Evolutionary conservation across 1,140 invertebrate genomes (phyloP).

Genomic region (Wasmannia auropunctata): DNA sequence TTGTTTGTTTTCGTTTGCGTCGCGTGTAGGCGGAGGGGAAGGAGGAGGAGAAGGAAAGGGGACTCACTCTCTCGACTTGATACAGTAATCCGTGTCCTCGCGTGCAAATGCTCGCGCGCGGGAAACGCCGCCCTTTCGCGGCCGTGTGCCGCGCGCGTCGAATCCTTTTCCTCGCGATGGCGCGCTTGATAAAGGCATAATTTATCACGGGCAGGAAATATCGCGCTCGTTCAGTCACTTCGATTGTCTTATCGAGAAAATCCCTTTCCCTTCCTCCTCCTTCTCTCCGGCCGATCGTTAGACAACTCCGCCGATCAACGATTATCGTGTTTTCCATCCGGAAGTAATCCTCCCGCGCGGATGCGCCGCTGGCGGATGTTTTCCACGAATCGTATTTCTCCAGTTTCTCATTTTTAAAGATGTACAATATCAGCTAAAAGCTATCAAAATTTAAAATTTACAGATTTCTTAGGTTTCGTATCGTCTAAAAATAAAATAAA

Average conservation of each 20-base stretch:
- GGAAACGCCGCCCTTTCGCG: neutral
- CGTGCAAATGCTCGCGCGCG: neutral
- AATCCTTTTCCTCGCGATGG: neutral
- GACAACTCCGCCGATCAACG: constrained; percentile 2
- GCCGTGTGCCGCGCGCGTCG: neutral
- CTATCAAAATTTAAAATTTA: too few relatives aligned
- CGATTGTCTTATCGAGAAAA: constrained; percentile 49
- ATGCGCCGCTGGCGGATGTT: neutral
- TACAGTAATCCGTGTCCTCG: constrained; percentile 41
- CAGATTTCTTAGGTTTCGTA: too few relatives aligned
- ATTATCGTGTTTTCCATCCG: constrained; percentile 31
- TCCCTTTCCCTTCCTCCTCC: too few relatives aligned
- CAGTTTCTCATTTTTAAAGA: neutral
- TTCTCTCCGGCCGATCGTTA: constrained; percentile 5
- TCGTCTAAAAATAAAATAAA: too few relatives aligned
- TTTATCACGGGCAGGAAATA: constrained; percentile 42
- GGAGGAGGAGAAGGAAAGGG: neutral
- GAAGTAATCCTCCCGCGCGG: constrained; percentile 9
- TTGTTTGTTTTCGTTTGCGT: constrained; percentile 29
- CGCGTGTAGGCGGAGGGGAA: neutral
- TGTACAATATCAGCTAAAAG: too few relatives aligned
- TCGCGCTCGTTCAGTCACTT: constrained; percentile 38
- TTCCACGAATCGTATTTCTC: neutral
- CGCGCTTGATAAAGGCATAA: constrained; percentile 44
- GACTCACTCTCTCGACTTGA: constrained; percentile 21